phyloP scores from a whole-genome alignment of 2,113 vertebrate genomes.

The Phasianus colchicus region DNA sequence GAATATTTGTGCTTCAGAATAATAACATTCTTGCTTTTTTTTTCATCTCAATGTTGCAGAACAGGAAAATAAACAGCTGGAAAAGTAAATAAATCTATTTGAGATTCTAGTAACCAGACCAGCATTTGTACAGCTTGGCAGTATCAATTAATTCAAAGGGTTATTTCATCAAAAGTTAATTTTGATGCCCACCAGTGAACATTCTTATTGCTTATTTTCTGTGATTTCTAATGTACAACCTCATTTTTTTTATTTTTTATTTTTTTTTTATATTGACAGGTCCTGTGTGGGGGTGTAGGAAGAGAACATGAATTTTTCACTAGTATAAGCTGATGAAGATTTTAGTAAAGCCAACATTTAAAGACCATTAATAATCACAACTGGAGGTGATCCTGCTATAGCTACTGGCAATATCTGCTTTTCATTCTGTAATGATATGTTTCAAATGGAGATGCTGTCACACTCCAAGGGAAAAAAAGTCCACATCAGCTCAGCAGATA shows the following conservation, averaged over 20 bases:
- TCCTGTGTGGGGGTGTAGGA: constrained; percentile 11
- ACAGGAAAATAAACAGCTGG: background rate
- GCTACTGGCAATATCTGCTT: constrained; percentile 34
- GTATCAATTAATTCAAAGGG: background rate
- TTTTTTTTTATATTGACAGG: constrained; percentile 52
- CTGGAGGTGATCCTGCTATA: constrained; percentile 35
- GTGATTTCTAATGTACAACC: constrained; percentile 26
- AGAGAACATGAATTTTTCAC: constrained; percentile 50
- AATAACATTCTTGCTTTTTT: background rate
- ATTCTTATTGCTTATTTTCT: background rate
- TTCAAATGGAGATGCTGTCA: background rate
- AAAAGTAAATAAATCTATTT: background rate
- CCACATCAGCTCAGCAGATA: background rate
- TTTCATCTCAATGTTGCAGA: background rate
- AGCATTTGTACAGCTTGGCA: background rate
- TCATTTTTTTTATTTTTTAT: constrained; percentile 21
- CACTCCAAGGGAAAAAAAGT: background rate
- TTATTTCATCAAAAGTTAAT: background rate
- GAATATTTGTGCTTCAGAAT: background rate
- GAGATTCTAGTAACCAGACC: background rate
- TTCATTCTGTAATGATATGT: background rate
- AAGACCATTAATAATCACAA: constrained; percentile 70
- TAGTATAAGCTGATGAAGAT: constrained; percentile 64
- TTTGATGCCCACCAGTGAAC: background rate
- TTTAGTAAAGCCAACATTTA: constrained; percentile 59